Base-by-base conservation (phyloP, 2,113 vertebrate genomes). In the Nothobranchius kuhntae region DNA sequence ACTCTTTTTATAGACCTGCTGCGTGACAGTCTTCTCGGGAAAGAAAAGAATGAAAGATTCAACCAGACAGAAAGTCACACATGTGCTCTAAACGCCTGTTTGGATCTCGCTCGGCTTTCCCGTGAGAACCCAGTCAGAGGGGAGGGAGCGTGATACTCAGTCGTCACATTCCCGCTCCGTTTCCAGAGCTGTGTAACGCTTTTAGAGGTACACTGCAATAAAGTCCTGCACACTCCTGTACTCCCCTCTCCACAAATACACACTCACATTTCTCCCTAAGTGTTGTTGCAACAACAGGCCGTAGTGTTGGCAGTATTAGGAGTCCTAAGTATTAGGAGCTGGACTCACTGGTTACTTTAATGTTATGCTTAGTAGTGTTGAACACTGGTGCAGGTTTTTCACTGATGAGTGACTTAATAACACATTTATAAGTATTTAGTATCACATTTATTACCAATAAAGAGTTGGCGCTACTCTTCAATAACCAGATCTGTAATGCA, bases 121-220 rank as follows among this genome's bases (percentile, higher is more conserved):
- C 89, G 84, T 90, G 90, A 90, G 90, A 91, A 92, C 86, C 86
- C 81, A 78, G 81, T 72, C 38, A 14, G 56, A 78, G 59, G 67
- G 40, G 21, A 21, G 67, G 66, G 65, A 78, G 67, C 44, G 69
- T 83, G 74, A 66, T 84, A 88, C 82, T 54, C 64, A 86, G 66
- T 84, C 73, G 76, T 77, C 79, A 91, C 90, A 92, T 91, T 89
- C 89, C 87, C 55, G 71, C 71, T 61, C 53, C 52, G 77, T 81
- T 64, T 85, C 73, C 82, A 67, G 59, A 86, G 84, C 75, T 80
- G 78, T 85, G 79, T 70, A 57, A 81, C 56, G 70, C 73, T 85
- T 88, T 81, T 82, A 36, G 77, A 79, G 75, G 86, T 82, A 83
- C 77, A 68, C 76, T 73, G 55, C 68, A 64, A 86, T 58, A 58